A percentile compares a stretch with the other conserved stretches of the same genome.
Evolutionary conservation across 2,888 invertebrate genomes (phyloP).

Genomic region (Athripsodes cinereus): DNA sequence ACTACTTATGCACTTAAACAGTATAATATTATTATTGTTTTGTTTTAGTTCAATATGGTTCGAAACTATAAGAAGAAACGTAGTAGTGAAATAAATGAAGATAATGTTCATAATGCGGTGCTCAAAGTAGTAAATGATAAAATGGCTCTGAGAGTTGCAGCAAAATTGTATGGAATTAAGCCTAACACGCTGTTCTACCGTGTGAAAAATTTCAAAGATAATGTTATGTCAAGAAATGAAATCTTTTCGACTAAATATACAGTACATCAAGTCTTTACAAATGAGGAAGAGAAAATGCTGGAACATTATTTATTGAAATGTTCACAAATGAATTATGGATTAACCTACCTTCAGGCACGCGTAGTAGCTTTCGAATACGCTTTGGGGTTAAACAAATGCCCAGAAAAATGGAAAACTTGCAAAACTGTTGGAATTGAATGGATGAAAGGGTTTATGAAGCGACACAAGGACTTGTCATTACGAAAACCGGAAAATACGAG

Average conservation of each 20-base stretch:
- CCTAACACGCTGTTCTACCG: not conserved
- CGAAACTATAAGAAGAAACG: not conserved
- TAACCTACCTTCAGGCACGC: not conserved
- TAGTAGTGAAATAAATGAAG: not conserved
- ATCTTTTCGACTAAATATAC: slow-evolving; percentile 21
- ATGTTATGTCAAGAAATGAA: slow-evolving; percentile 1
- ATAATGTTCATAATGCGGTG: not conserved
- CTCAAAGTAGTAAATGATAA: not conserved
- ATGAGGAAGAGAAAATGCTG: slow-evolving; percentile 24
- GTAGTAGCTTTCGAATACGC: not conserved
- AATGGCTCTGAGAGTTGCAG: not conserved
- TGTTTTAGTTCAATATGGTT: not conserved
- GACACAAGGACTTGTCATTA: not conserved
- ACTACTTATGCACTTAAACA: too few relatives aligned
- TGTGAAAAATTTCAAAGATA: not conserved
- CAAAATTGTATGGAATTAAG: not conserved
- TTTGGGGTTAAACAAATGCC: not conserved
- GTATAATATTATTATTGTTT: too few relatives aligned
- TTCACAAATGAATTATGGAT: slow-evolving; percentile 29
- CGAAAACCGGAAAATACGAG: not conserved
- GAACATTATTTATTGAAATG: slow-evolving; percentile 25
- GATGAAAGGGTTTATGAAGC: not conserved
- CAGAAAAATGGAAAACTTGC: not conserved
- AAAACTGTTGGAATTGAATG: not conserved
- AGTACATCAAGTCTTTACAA: slow-evolving; percentile 27